Percentiles rank a stretch among this genome's conserved stretches.
Conservation (phyloP, 2,888 invertebrate genomes). For the Sussaba pulchella region DNA sequence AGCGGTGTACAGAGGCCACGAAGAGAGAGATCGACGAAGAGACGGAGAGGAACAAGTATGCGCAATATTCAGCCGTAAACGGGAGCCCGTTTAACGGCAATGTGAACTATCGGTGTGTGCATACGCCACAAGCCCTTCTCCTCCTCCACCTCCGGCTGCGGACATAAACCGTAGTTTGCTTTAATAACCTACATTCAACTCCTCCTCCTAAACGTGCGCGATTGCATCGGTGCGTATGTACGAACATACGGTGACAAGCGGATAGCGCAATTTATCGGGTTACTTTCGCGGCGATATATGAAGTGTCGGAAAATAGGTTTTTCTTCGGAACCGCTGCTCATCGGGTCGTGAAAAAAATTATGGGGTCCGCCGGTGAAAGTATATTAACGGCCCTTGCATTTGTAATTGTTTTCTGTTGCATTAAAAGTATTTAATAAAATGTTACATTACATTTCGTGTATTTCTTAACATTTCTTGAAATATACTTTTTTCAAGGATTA, state of each 20-base stretch:
- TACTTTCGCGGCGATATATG: slow-evolving; percentile 1
- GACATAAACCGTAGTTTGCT: slow-evolving; percentile 68
- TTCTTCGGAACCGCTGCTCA: not conserved
- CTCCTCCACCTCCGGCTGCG: slow-evolving; percentile 26
- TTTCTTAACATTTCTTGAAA: too few species aligned
- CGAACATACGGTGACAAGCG: slow-evolving; percentile 17
- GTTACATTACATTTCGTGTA: too few species aligned
- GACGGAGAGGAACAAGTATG: slow-evolving; percentile 25
- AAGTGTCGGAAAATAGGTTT: not conserved
- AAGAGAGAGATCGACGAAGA: slow-evolving; percentile 19
- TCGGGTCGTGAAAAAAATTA: not conserved
- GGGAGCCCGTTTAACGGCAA: slow-evolving; percentile 66
- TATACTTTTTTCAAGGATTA: too few species aligned
- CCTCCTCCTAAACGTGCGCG: slow-evolving; percentile 4
- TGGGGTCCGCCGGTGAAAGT: not conserved
- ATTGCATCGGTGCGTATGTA: slow-evolving; percentile 18
- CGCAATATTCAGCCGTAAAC: slow-evolving; percentile 50
- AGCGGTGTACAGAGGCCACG: slow-evolving; percentile 28
- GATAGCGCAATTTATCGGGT: slow-evolving; percentile 12
- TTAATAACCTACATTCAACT: slow-evolving; percentile 73
- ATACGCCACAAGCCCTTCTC: too few species aligned
- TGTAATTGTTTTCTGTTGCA: too few species aligned
- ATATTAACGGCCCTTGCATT: not conserved
- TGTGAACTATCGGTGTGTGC: slow-evolving; percentile 60
- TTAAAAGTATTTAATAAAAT: too few species aligned